Evolutionary conservation across 2,888 invertebrate species (phyloP), one percentile per base, ranked within the genome.

Genomic region (Dasypolia templi): DNA sequence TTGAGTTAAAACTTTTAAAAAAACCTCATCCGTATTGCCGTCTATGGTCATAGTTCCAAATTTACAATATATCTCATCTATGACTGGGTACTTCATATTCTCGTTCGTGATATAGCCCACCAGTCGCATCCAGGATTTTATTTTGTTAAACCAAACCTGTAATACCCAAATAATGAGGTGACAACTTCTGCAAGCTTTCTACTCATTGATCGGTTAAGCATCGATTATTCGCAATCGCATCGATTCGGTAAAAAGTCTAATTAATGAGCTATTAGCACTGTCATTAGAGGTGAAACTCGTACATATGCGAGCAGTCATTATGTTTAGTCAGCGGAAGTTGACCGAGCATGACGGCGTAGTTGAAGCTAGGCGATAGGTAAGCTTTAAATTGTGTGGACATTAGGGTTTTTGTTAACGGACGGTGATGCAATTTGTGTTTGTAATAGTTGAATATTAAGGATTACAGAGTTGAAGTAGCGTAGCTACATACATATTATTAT

Each of bases 191-290:
- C 72, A 56, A 86, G 79, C 85, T 87, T 86, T 86, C 88, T 81
- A 83, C 46, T 74, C 75, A 75, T 80, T 83, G 70, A 70, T 78
- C 72, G 64, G 51, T 64, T 69, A 65, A 86, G 79, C 69, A 84
- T 76, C 87, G 78, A 86, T 86, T 82, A 87, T 80, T 82, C 64
- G 78, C 76, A 82, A 82, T 84, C 76, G 73, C 77, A 79, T 78
- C 49, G 73, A 65, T 84, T 82, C 67, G 75, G 74, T 70, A 86
- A 86, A 86, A 86, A 82, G 74, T 72, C 70, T 77, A 75, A 87
- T 86, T 83, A 82, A 65, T 79, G 61, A 26, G 76, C 77, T 68
- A 86, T 86, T 86, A 85, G 64, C 42, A 55, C 51, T 69, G 74
- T 63, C 44, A 81, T 81, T 81, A 84, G 64, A 29, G 77, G 87